phyloP scores from a whole-genome alignment of 2,113 vertebrate species.

The Callionymus lyra region DNA sequence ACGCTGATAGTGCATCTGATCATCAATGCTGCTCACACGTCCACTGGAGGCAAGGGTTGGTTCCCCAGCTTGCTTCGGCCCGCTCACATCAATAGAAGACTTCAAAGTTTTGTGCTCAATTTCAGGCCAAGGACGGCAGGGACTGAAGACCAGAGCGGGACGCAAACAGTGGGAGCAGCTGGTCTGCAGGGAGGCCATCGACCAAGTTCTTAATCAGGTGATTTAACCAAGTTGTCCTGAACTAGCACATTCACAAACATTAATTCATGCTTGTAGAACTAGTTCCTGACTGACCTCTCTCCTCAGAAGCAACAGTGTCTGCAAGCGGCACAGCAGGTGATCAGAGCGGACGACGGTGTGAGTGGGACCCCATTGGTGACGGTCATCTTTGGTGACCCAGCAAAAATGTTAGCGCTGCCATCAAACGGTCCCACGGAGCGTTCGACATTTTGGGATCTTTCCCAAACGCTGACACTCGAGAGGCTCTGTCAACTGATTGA shows the following conservation, averaged over 20 bases:
- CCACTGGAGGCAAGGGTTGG: constrained; percentile 25
- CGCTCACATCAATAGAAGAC: too few relatives aligned
- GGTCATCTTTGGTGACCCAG: constrained; percentile 44
- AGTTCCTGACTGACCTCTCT: too few relatives aligned
- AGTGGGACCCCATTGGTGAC: constrained; percentile 45
- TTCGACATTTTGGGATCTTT: constrained; percentile 59
- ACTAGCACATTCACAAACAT: too few relatives aligned
- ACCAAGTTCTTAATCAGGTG: constrained; percentile 29
- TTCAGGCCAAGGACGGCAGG: background rate
- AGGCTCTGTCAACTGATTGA: constrained; percentile 52
- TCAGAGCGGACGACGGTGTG: constrained; percentile 39
- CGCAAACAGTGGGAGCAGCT: constrained; percentile 57
- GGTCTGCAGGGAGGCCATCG: constrained; percentile 46
- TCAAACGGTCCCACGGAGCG: constrained; percentile 47
- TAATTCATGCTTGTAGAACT: too few relatives aligned
- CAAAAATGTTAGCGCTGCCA: constrained; percentile 29
- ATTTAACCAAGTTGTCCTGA: too few relatives aligned
- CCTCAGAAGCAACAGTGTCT: background rate
- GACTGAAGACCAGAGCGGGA: constrained; percentile 36
- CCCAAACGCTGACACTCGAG: constrained; percentile 51
- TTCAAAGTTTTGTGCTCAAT: too few relatives aligned
- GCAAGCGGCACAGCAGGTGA: constrained; percentile 28
- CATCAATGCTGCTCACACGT: constrained; percentile 21
- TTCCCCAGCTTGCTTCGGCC: background rate
- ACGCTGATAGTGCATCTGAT: constrained; percentile 53